A percentile compares a stretch with the other conserved stretches of the same genome.
Conservation (phyloP, 2,888 invertebrate genomes). For the Aspidiotus rigidus region DNA sequence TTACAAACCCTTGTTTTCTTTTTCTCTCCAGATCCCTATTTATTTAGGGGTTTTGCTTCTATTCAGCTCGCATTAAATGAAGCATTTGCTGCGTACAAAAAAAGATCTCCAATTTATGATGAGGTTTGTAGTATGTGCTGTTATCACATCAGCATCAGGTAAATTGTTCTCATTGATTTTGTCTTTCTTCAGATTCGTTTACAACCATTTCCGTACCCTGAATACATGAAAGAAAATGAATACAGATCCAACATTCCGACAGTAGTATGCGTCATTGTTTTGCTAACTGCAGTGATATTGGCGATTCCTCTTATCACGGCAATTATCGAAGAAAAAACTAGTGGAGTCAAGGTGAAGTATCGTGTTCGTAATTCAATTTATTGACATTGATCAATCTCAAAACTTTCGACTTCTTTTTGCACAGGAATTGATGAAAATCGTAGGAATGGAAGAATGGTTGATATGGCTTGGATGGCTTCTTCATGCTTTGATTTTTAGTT, state of each 20-base stretch:
- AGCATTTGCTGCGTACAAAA: too few species aligned
- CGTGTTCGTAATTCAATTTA: too few species aligned
- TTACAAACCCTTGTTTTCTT: too few species aligned
- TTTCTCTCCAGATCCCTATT: too few species aligned
- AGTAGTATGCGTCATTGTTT: neutral
- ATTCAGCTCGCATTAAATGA: too few species aligned
- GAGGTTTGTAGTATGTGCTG: too few species aligned
- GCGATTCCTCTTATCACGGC: neutral
- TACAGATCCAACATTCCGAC: neutral
- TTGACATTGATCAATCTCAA: too few species aligned
- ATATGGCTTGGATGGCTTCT: slow-evolving; percentile 7
- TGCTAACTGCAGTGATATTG: neutral
- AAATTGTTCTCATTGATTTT: neutral
- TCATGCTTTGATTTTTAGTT: neutral
- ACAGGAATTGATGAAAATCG: slow-evolving; percentile 21
- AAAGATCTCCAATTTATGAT: too few species aligned
- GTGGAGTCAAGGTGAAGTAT: slow-evolving; percentile 15
- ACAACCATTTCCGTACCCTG: slow-evolving; percentile 12
- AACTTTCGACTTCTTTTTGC: too few species aligned
- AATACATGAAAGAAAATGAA: neutral
- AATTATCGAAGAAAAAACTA: slow-evolving; percentile 18
- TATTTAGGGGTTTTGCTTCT: too few species aligned
- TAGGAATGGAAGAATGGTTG: slow-evolving; percentile 10
- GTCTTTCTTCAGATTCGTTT: slow-evolving; percentile 1
- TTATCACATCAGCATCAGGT: too few species aligned